phyloP scores from a whole-genome alignment of 2,888 invertebrate species.

The Agelastica alni region DNA sequence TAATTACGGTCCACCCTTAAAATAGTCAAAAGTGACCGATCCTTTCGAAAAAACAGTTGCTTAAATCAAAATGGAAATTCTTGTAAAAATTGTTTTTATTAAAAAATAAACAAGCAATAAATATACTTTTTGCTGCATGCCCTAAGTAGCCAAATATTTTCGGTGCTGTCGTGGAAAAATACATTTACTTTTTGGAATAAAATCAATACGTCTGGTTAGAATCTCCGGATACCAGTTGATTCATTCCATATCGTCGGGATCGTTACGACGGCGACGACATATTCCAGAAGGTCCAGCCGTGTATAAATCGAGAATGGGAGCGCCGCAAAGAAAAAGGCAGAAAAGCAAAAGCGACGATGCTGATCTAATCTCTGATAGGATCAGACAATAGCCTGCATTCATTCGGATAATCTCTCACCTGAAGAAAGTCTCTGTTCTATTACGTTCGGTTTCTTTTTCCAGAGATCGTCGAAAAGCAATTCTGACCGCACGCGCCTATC shows the following conservation, averaged over 20 bases:
- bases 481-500: not conserved
- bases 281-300: not conserved
- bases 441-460: not conserved
- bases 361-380: slow-evolving; percentile 23
- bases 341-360: slow-evolving; percentile 25
- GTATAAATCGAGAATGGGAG: slow-evolving; percentile 2
- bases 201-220: not conserved
- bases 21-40: no score
- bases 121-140: no score
- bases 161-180: no score
- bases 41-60: no score
- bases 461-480: not conserved
- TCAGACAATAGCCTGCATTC: slow-evolving; percentile 22
- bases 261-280: not conserved
- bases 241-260: not conserved
- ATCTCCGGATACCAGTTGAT: not conserved
- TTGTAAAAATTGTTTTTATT: no score
- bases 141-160: no score
- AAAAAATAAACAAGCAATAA: no score
- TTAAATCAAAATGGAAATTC: no score
- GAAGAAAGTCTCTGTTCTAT: slow-evolving; percentile 12
- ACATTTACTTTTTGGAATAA: no score
- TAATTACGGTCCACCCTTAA: no score
- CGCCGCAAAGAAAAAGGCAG: slow-evolving; percentile 1
- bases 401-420: slow-evolving; percentile 19